Base-by-base conservation (phyloP, 1,140 invertebrate genomes). In the Cyphomyrmex costatus region DNA sequence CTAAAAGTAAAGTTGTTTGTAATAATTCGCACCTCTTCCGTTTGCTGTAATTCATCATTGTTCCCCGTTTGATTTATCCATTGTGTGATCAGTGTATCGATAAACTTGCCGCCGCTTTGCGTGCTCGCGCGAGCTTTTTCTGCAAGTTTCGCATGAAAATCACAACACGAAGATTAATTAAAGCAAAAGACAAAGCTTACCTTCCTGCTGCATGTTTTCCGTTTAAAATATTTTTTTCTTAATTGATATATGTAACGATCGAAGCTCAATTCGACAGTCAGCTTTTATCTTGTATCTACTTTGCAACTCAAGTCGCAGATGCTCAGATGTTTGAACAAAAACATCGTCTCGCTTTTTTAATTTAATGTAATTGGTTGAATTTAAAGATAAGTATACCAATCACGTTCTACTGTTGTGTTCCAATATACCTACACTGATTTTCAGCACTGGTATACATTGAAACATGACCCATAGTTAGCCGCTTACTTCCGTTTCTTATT, bases 71-170 rank as follows among this genome's bases (percentile, higher is more conserved):
- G 68, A 1, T 78, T 89, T 19, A 65, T 65, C 82, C 87, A 91
- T 68, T 91, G 87, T 36, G 10, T 46, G 71, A 90, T 85, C 24
- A 89, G 46, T 1, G 53, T 68, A 56, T 91, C 71, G 19, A 87
- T 53, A 21, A 86, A 86, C 53, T 71, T 78, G 53, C 78, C 77
- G 0, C 76, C 19, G 14, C 7, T 74, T 16, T 46, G 68, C 51
- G 46, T 80, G 46, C 2, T 4, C 19, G 27, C 1, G 0, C 12
- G 19, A 60, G 24, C 7, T 19, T 73, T 70, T 4, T 80, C 79
- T 83, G 14, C n/a, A 51, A 74, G 14, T 21, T 61, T 30, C 10
- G 4, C 14, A 27, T 2, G 6, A 71, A 30, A 12, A 60, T 60
- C 49, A 82, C 8, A 14, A 49, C 8, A 36, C 3, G 3, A 79